phyloP scores from a whole-genome alignment of 2,888 invertebrate species.

The Aricia artaxerxes region DNA sequence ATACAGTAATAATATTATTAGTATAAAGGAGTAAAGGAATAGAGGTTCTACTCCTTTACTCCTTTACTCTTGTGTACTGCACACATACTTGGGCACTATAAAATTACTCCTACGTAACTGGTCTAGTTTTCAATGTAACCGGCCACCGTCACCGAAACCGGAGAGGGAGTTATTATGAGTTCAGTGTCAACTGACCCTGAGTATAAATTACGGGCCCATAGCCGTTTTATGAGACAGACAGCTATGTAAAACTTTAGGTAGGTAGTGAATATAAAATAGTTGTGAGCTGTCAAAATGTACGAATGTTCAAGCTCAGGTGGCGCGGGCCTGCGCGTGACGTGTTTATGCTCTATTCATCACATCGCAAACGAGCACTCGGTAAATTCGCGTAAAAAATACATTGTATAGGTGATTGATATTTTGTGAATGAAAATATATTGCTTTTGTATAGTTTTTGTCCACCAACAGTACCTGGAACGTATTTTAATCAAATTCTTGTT shows the following conservation, averaged over 20 bases:
- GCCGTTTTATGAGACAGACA: background rate
- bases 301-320: conserved; percentile 31
- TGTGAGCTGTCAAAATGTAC: conserved; percentile 26
- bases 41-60: no score
- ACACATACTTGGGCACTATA: no score
- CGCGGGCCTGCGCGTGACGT: conserved; percentile 14
- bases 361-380: background rate
- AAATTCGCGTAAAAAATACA: background rate
- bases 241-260: background rate
- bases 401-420: conserved; percentile 21
- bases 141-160: no score
- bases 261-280: conserved; percentile 28
- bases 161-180: no score
- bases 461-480: no score
- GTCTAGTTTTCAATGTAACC: no score
- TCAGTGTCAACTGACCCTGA: no score
- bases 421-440: background rate
- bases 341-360: conserved; percentile 32
- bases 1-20: no score
- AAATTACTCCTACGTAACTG: no score
- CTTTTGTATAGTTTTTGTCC: background rate
- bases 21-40: no score
- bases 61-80: no score
- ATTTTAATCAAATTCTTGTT: no score
- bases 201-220: background rate